Evolutionary conservation across 1,140 invertebrate genomes (phyloP).

Genomic region (Aphaenogaster floridana): DNA sequence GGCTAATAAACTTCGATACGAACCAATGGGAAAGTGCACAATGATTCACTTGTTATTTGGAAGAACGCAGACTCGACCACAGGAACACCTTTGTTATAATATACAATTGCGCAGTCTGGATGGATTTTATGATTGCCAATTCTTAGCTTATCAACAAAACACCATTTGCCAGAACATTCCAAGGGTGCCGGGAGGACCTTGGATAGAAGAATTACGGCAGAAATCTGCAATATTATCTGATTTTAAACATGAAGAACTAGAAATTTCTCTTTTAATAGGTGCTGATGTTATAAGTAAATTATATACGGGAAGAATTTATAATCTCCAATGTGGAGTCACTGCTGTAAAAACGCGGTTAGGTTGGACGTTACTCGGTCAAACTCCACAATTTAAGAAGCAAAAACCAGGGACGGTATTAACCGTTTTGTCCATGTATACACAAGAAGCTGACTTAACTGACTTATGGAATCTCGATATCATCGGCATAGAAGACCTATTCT

Average conservation of each 20-base stretch:
- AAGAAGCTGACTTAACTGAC: too few species aligned
- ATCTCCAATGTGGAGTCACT: conserved; percentile 64
- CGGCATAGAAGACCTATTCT: too few species aligned
- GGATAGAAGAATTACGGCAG: conserved; percentile 16
- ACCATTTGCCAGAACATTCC: conserved; percentile 63
- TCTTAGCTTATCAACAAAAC: conserved; percentile 56
- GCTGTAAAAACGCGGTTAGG: conserved; percentile 78
- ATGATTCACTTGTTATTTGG: conserved; percentile 61
- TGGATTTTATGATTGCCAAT: conserved; percentile 54
- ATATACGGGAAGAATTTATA: conserved; percentile 71
- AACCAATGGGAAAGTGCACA: neutral
- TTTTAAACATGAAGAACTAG: too few species aligned
- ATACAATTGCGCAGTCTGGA: conserved; percentile 49
- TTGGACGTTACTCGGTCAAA: conserved; percentile 77
- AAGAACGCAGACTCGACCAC: conserved; percentile 12
- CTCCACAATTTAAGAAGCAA: too few species aligned
- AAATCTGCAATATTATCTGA: neutral
- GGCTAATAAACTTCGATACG: conserved; percentile 32
- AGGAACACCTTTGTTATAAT: conserved; percentile 49
- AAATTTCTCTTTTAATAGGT: conserved; percentile 70
- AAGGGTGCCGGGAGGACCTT: conserved; percentile 10
- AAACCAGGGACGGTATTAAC: too few species aligned
- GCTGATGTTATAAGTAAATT: conserved; percentile 78
- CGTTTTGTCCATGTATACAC: too few species aligned
- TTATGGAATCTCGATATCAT: too few species aligned